These are phyloP conservation scores for Hiodon alosoides DNA, from an alignment of 2,113 vertebrate genomes.

Conservation along the genomic window DNA sequence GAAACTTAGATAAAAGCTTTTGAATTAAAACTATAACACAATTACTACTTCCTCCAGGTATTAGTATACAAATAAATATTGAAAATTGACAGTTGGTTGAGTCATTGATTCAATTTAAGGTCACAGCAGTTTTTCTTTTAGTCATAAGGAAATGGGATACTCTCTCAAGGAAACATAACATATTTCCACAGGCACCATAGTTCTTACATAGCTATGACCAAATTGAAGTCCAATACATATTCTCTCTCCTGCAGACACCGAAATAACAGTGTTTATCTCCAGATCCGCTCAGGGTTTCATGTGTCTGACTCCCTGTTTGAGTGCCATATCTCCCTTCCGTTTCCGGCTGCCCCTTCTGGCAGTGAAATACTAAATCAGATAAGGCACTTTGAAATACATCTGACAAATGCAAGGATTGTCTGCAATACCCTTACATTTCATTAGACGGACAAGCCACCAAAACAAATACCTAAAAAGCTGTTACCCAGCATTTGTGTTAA, in stretches of 20 bases:
- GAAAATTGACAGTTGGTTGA: not conserved
- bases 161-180: not conserved
- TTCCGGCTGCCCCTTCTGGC: slow-evolving; percentile 7
- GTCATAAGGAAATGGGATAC: not conserved
- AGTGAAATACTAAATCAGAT: slow-evolving; percentile 19
- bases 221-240: no score
- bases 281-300: slow-evolving; percentile 5
- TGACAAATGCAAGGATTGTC: not conserved
- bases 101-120: not conserved
- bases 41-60: no score
- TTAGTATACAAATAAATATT: not conserved
- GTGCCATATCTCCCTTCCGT: slow-evolving; percentile 5
- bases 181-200: not conserved
- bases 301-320: not conserved
- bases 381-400: slow-evolving; percentile 18
- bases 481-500: slow-evolving; percentile 9
- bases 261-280: slow-evolving; percentile 12
- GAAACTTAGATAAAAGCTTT: not conserved
- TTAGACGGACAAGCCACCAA: not conserved
- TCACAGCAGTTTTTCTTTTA: not conserved
- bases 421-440: not conserved
- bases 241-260: no score
- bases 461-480: not conserved
- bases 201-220: not conserved
- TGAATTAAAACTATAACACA: not conserved